Evolutionary conservation across 2,797 vertebrate species (phyloP).

Genomic region (Neopelma chrysocephalum): DNA sequence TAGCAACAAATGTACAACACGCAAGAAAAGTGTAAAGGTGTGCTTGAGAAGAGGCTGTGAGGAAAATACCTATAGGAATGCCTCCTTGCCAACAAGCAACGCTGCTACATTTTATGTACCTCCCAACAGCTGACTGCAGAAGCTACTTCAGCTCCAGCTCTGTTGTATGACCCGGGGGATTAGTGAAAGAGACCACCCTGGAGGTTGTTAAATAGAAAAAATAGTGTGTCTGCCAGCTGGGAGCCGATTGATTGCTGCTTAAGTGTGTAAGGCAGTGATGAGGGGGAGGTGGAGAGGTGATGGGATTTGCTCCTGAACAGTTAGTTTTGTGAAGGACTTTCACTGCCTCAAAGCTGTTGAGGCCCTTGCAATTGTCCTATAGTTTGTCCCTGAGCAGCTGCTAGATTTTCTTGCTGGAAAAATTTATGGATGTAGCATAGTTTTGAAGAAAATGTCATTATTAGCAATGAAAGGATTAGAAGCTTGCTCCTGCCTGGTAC

Average conservation of each 20-base stretch:
- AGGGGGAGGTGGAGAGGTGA: conserved; percentile 60
- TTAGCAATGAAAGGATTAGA: not conserved
- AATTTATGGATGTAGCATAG: not conserved
- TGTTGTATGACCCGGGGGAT: conserved; percentile 48
- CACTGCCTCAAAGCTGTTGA: conserved; percentile 50
- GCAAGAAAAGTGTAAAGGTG: not conserved
- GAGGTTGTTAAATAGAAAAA: conserved; percentile 66
- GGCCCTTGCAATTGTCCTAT: conserved; percentile 34
- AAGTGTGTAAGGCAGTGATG: conserved; percentile 43
- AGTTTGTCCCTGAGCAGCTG: not conserved
- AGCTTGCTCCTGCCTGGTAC: not conserved
- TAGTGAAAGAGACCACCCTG: conserved; percentile 64
- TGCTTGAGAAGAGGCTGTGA: not conserved
- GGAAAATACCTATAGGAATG: not conserved
- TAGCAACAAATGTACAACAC: not conserved
- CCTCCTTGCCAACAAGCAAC: not conserved
- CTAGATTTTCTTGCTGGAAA: conserved; percentile 16
- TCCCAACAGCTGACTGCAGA: conserved; percentile 55
- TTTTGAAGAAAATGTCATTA: not conserved
- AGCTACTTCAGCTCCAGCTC: conserved; percentile 43
- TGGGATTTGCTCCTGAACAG: conserved; percentile 55
- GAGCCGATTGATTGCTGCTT: conserved; percentile 53
- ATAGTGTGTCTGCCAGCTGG: conserved; percentile 54
- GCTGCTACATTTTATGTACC: not conserved
- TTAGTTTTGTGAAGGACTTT: conserved; percentile 57